Evolutionary conservation across 2,113 vertebrate species (phyloP).

Genomic region (Sceloporus undulatus): DNA sequence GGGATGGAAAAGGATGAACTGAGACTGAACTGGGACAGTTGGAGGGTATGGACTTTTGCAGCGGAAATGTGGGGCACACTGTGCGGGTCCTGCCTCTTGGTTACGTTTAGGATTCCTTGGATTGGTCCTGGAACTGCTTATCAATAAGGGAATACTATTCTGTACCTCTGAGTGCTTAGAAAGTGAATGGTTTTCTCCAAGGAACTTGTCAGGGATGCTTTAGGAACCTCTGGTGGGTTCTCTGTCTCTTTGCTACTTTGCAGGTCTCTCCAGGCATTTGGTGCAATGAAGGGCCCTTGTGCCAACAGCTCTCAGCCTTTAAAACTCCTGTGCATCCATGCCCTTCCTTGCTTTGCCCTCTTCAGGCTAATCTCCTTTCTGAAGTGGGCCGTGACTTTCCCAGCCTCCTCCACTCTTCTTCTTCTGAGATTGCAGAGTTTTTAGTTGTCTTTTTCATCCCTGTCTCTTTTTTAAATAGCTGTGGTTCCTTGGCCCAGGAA

Average conservation of each 20-base stretch:
- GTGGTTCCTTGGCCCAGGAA: rapidly evolving
- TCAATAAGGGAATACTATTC: no score
- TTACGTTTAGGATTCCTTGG: no score
- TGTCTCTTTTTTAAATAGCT: no score
- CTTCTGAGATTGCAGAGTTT: not conserved
- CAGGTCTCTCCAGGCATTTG: not conserved
- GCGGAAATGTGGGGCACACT: no score
- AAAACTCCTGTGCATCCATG: not conserved
- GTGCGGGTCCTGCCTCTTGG: no score
- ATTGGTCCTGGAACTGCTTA: no score
- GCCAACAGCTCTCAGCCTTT: not conserved
- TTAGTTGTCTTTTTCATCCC: not conserved
- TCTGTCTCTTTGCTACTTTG: not conserved
- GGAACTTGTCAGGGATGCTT: not conserved
- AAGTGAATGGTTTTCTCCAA: not conserved
- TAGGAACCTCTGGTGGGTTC: not conserved
- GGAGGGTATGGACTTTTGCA: no score
- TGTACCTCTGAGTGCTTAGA: not conserved
- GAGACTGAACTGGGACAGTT: no score
- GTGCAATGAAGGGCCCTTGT: not conserved
- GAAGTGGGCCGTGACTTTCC: not conserved
- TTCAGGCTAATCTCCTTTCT: no score
- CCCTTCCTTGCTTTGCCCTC: no score
- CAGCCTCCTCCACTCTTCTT: not conserved
- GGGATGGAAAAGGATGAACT: no score